A percentile compares a stretch with the other conserved stretches of the same genome.
Conservation (phyloP, 1,140 invertebrate species). For the Trichonephila clavipes region DNA sequence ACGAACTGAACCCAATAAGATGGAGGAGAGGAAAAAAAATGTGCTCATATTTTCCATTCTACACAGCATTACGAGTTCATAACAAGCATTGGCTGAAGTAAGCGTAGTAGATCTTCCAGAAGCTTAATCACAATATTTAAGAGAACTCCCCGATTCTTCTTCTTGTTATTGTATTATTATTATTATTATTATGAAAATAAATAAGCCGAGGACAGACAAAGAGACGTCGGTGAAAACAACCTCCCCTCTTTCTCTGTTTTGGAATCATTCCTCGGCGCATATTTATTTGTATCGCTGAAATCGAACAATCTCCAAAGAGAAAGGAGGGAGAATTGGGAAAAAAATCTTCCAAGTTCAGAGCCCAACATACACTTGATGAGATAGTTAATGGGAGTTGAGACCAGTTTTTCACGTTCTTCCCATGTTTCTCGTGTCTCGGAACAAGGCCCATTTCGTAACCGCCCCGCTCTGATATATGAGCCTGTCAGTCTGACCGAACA, state of each 20-base stretch:
- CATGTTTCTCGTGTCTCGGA: not conserved
- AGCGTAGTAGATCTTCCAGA: not conserved
- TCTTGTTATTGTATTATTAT: not conserved
- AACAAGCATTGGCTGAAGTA: not conserved
- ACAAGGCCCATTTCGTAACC: not conserved
- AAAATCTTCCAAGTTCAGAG: not conserved
- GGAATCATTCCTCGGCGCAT: not conserved
- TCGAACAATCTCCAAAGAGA: not conserved
- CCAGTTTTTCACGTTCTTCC: constrained; percentile 48
- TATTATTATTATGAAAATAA: constrained; percentile 3
- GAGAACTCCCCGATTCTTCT: too few relatives aligned
- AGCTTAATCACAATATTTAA: too few relatives aligned
- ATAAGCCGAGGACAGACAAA: not conserved
- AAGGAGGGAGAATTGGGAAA: not conserved
- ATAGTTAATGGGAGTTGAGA: constrained; percentile 57
- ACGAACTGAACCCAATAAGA: not conserved
- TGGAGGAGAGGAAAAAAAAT: not conserved
- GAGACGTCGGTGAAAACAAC: constrained; percentile 1
- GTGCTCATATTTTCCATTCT: not conserved
- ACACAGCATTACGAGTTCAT: not conserved
- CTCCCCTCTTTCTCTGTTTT: not conserved
- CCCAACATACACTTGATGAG: constrained; percentile 6
- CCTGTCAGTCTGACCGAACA: constrained; percentile 33
- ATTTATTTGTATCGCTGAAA: not conserved
- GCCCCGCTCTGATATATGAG: constrained; percentile 30